Evolutionary conservation across 2,888 invertebrate genomes (phyloP), one percentile per base, ranked within the genome.

Genomic region (Marronus borbonicus): DNA sequence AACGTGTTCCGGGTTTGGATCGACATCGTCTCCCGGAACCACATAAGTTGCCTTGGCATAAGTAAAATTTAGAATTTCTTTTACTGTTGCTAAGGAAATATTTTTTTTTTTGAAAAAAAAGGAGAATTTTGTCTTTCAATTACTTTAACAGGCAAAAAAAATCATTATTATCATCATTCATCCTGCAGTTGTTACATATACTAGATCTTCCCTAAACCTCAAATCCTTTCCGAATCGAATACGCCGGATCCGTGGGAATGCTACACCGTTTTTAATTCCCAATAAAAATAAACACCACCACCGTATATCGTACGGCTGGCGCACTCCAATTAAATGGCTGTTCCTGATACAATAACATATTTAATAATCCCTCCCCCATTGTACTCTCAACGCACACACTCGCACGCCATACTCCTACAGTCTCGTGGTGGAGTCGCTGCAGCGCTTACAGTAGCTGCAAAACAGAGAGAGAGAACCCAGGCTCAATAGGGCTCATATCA

Each of bases 401-500:
- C 65, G 8, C 5, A 31, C 28, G 17, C 8, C 24, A 36, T 31
- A 31, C 24, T 17, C 31, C 5, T 65, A 36, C 65, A 7, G 5
- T 4, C 20, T n/a, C 65, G 31, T 2, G 3, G 20, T 5, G n/a
- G 68, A 44, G 50, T 14, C 49, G 68, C 20, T n/a, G 44, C 78
- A 77, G 77, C 76, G 80, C 20, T 72, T 62, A 28, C 17, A 14
- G 60, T 31, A 39, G 28, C 24, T 28, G 75, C 4, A 31, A 50
- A 24, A 49, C 55, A 12, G 8, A 12, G 44, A 44, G 2, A 44
- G 44, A 44, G 8, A 44, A 8, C 44, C 8, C 80, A 80, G 80
- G 77, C 69, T 64, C 78, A 76, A 82, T 80, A 82, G 44, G 12
- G 80, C 82, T 81, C 81, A 81, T 82, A 83, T 83, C 82, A 81